Conservation (phyloP, 1,140 invertebrate species). For the Holcopasites calliopsidis region DNA sequence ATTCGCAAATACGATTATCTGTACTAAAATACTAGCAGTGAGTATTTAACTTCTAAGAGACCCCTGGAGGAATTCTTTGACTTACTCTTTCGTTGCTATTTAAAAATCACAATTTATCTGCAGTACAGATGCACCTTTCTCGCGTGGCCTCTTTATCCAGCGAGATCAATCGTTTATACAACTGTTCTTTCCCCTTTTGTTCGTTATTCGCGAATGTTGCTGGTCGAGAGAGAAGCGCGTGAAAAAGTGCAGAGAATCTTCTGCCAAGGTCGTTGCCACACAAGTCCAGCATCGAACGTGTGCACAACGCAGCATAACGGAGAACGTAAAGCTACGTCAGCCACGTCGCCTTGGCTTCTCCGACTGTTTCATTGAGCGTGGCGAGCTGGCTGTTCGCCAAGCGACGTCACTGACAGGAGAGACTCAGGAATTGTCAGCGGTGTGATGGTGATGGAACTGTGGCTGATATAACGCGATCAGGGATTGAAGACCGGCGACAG, state of each 20-base stretch:
- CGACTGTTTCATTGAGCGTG: conserved; percentile 72
- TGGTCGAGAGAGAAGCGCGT: not conserved
- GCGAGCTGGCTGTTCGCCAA: conserved; percentile 67
- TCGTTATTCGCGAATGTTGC: not conserved
- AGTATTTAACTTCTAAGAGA: no score
- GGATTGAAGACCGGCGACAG: conserved; percentile 8
- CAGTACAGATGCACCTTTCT: no score
- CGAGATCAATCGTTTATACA: not conserved
- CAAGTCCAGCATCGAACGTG: conserved; percentile 27
- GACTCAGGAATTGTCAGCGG: conserved; percentile 49
- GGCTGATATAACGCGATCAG: not conserved
- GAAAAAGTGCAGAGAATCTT: conserved; percentile 36
- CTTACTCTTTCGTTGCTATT: no score
- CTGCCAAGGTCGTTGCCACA: conserved; percentile 64
- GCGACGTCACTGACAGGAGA: conserved; percentile 69
- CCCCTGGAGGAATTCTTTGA: no score
- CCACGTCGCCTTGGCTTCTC: conserved; percentile 51
- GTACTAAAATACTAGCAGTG: no score
- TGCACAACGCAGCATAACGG: conserved; percentile 63
- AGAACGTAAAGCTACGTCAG: conserved; percentile 59
- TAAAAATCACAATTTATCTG: no score
- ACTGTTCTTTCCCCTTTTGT: not conserved
- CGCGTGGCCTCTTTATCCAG: not conserved
- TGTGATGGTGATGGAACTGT: conserved; percentile 39
- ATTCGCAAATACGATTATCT: no score